phyloP scores from a whole-genome alignment of 1,140 invertebrate genomes.

The Drosophila mauritiana region DNA sequence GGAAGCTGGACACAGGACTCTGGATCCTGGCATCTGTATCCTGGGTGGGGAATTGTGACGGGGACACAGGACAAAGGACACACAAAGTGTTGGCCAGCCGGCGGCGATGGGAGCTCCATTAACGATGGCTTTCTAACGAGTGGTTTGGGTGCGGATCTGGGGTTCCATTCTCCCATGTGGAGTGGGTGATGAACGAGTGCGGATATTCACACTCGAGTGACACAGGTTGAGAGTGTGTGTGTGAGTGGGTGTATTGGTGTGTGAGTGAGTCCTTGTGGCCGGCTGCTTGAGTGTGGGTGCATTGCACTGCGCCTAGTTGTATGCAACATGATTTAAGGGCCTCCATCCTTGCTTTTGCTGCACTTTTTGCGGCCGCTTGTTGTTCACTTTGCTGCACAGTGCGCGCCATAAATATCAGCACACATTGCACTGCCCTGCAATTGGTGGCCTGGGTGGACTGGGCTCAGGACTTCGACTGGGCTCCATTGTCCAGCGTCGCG shows the following conservation, averaged over 20 bases:
- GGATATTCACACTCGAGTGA: slow-evolving; percentile 81
- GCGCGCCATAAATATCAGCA: slow-evolving; percentile 58
- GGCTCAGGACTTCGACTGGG: background rate
- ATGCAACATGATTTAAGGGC: slow-evolving; percentile 80
- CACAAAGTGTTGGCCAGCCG: slow-evolving; percentile 75
- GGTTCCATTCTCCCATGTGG: slow-evolving; percentile 9
- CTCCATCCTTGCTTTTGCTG: slow-evolving; percentile 54
- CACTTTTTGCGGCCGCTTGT: slow-evolving; percentile 67
- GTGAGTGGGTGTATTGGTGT: background rate
- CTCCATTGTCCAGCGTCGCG: slow-evolving; percentile 49
- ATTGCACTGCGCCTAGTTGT: slow-evolving; percentile 74
- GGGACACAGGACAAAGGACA: slow-evolving; percentile 15
- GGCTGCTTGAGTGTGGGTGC: slow-evolving; percentile 21
- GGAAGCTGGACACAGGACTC: background rate
- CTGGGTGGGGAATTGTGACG: background rate
- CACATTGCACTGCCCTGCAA: slow-evolving; percentile 53
- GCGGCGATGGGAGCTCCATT: slow-evolving; percentile 77
- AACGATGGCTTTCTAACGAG: slow-evolving; percentile 37
- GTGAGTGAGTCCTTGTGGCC: slow-evolving; percentile 22
- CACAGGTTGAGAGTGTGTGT: slow-evolving; percentile 41
- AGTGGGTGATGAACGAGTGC: slow-evolving; percentile 68
- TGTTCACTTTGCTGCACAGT: slow-evolving; percentile 69
- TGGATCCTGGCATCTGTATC: background rate
- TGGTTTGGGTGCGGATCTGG: slow-evolving; percentile 10
- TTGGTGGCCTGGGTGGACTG: background rate